Conservation (phyloP, 1,140 invertebrate genomes). For the Drosophila athabasca region DNA sequence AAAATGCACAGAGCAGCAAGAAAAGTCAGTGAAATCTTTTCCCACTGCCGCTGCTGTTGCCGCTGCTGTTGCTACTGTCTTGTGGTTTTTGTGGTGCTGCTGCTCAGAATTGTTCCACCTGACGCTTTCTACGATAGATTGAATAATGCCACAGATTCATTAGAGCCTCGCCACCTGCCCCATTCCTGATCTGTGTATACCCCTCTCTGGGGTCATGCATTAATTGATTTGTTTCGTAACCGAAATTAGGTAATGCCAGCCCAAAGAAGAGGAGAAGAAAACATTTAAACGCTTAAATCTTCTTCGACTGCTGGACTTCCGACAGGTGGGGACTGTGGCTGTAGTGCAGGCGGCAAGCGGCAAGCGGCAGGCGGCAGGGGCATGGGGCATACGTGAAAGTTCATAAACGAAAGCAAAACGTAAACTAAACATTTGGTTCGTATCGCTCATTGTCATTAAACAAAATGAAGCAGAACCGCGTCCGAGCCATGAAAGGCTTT, state of each 20-base stretch:
- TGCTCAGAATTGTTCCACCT: conserved; percentile 35
- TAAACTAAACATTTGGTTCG: conserved; percentile 53
- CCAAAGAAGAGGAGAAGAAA: conserved; percentile 51
- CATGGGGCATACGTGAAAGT: conserved; percentile 70
- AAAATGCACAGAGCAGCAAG: conserved; percentile 40
- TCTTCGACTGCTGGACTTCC: conserved; percentile 43
- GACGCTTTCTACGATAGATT: conserved; percentile 40
- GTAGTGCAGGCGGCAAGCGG: neutral
- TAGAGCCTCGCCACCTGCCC: conserved; percentile 10
- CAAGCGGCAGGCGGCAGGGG: conserved; percentile 4
- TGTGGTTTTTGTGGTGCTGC: conserved; percentile 25
- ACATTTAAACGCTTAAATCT: conserved; percentile 71
- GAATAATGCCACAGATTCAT: conserved; percentile 42
- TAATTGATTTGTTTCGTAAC: conserved; percentile 81
- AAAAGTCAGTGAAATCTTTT: conserved; percentile 58
- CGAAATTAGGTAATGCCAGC: conserved; percentile 73
- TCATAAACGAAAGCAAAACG: conserved; percentile 77
- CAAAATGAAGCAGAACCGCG: conserved; percentile 78
- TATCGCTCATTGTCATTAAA: conserved; percentile 77
- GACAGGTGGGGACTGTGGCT: conserved; percentile 1
- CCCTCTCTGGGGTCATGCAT: conserved; percentile 50
- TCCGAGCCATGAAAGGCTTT: conserved; percentile 70
- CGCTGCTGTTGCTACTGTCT: conserved; percentile 13
- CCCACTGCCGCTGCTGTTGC: conserved; percentile 23
- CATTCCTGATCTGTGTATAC: neutral